Conservation (phyloP, 2,888 invertebrate species). For the Isotomurus palustris region DNA sequence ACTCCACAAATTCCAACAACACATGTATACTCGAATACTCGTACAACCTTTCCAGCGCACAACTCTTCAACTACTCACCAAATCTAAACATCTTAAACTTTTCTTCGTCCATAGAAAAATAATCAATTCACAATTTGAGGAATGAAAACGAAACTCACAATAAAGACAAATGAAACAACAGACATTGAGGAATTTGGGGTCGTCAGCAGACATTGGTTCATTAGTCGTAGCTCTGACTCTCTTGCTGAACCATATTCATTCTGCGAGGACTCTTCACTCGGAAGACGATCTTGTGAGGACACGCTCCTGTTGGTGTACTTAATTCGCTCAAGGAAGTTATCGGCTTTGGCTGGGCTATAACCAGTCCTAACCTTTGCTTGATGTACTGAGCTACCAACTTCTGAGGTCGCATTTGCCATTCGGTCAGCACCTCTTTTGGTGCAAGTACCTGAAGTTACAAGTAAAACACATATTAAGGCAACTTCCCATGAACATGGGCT, state of each 20-base stretch:
- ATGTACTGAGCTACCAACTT: constrained; percentile 77
- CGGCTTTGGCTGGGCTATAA: constrained; percentile 48
- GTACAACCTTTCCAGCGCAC: too few species aligned
- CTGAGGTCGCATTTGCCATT: constrained; percentile 87
- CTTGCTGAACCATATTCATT: constrained; percentile 83
- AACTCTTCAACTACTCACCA: too few species aligned
- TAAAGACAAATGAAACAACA: too few species aligned
- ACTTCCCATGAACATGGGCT: too few species aligned
- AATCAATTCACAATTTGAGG: too few species aligned
- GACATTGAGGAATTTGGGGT: too few species aligned
- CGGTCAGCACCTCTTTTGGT: constrained; percentile 80
- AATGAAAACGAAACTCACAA: too few species aligned
- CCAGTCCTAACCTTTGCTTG: constrained; percentile 71
- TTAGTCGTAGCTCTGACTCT: constrained; percentile 85
- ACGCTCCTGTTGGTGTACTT: constrained; percentile 11
- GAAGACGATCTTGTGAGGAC: constrained; percentile 63
- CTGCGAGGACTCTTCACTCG: constrained; percentile 79
- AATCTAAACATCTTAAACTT: too few species aligned
- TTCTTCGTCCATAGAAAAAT: too few species aligned
- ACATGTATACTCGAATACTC: too few species aligned
- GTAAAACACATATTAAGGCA: not conserved
- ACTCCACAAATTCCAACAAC: too few species aligned
- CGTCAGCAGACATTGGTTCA: too few species aligned
- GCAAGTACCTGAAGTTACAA: constrained; percentile 64
- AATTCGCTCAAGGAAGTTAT: not conserved